phyloP scores from a whole-genome alignment of 2,797 vertebrate species.

The Brachymystax lenok region DNA sequence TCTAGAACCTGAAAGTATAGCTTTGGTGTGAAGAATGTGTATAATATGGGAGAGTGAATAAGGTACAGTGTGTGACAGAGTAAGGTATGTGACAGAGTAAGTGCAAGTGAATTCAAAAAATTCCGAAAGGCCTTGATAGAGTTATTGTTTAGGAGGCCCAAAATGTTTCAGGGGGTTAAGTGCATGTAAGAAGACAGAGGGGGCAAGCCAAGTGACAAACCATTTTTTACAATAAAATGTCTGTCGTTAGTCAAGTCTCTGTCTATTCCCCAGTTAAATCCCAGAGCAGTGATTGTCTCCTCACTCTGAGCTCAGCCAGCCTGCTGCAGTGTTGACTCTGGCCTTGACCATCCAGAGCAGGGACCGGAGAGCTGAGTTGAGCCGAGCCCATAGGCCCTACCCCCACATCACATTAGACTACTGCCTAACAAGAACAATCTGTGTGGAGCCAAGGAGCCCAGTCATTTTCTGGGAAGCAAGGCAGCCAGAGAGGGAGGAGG shows the following conservation, averaged over 20 bases:
- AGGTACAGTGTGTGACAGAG: no score
- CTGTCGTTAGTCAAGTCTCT: background rate
- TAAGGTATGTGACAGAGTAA: background rate
- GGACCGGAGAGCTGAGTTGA: slow-evolving; percentile 41
- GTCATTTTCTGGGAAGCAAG: slow-evolving; percentile 47
- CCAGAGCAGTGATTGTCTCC: background rate
- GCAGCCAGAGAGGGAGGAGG: slow-evolving; percentile 30
- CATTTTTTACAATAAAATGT: background rate
- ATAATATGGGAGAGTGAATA: no score
- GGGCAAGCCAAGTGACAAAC: background rate
- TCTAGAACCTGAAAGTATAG: no score
- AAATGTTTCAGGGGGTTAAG: background rate
- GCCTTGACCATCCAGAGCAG: slow-evolving; percentile 35
- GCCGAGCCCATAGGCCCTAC: slow-evolving; percentile 48
- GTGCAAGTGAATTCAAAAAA: background rate
- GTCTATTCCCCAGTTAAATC: background rate
- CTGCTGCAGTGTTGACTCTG: slow-evolving; percentile 16
- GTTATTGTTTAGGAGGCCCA: background rate
- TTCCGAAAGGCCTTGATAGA: background rate
- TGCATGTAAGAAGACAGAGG: background rate
- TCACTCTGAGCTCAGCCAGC: background rate
- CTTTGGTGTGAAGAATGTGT: background rate
- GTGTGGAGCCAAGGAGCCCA: slow-evolving; percentile 64
- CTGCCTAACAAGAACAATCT: slow-evolving; percentile 92
- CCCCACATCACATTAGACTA: slow-evolving; percentile 73